Evolutionary conservation across 2,888 invertebrate species (phyloP), one percentile per base, ranked within the genome.

Genomic region (Euclidia mi): DNA sequence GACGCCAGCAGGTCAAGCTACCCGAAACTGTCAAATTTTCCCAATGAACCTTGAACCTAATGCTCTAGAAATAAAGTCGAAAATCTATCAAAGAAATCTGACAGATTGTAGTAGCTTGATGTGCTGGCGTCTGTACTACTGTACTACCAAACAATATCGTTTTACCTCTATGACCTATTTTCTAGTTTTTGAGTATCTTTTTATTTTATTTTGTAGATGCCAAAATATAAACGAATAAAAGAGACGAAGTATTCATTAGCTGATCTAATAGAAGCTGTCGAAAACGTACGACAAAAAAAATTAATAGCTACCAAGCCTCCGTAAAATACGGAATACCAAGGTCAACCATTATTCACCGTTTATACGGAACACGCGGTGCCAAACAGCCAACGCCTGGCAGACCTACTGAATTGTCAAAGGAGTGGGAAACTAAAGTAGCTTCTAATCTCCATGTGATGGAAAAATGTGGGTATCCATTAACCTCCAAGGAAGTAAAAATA

Each of bases 331-430:
- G 25, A 25, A 56, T 61, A 49, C 49, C 52, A 25, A 49, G 61
- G 52, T 61, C 61, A 29, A 61, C 56, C 17, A 63, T 58, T 47
- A 63, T 58, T 55, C 41, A 47, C 40, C 62, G 46, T 62, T 29
- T 57, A 42, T 57, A 56, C 28, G 62, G 63, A 51, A 58, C 51
- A 46, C 58, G 62, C 40, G 57, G 62, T 49, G 46, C 46, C 43
- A 62, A 57, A 53, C 50, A 56, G 56, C 34, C 50, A 49, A 47
- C 46, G 42, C 43, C 50, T 53, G 57, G 53, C 49, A 53, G 53
- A 44, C 50, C 53, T 47, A 55, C 52, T 45, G 48, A 47, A 48
- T 52, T 57, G 31, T 57, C 57, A 28, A 56, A 40, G 51, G 51
- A 56, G 18, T 42, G 38, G 37, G 55, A 58, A 44, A 47, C 46